These are phyloP conservation scores for Drosophila ezoana DNA, from an alignment of 2,888 invertebrate genomes.

Conservation along the genomic window DNA sequence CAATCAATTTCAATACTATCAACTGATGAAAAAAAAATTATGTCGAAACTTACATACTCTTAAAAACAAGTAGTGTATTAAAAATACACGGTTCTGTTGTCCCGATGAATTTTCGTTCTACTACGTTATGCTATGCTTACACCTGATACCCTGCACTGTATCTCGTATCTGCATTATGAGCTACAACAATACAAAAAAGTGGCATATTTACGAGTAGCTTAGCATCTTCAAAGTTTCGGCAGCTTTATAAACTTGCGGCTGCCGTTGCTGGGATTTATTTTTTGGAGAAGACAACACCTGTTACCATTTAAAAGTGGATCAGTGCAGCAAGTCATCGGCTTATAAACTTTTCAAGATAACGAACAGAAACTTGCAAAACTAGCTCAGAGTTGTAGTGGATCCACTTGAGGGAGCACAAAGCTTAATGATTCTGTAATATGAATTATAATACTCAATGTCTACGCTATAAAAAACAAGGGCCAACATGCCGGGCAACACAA, in stretches of 20 bases:
- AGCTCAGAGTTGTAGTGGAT: slow-evolving; percentile 31
- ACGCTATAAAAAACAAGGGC: slow-evolving; percentile 5
- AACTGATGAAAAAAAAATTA: too few relatives aligned
- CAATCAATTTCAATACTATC: too few relatives aligned
- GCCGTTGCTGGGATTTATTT: slow-evolving; percentile 28
- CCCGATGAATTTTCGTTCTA: neutral
- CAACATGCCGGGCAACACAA: slow-evolving; percentile 45
- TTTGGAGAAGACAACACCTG: slow-evolving; percentile 66
- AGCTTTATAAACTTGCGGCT: slow-evolving; percentile 18
- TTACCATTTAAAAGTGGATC: slow-evolving; percentile 66
- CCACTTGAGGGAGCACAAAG: slow-evolving; percentile 29
- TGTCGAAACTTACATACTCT: slow-evolving; percentile 5
- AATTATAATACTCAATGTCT: slow-evolving; percentile 25
- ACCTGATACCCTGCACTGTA: neutral
- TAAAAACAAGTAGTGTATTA: neutral
- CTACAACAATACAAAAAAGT: slow-evolving; percentile 21
- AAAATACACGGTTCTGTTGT: neutral
- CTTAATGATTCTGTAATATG: slow-evolving; percentile 49
- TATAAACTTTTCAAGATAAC: slow-evolving; percentile 55
- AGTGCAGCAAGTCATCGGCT: slow-evolving; percentile 56
- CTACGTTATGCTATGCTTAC: neutral
- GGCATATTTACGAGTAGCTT: slow-evolving; percentile 47
- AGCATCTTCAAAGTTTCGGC: slow-evolving; percentile 40
- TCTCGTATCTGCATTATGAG: neutral
- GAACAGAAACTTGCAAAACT: slow-evolving; percentile 41